Evolutionary conservation across 2,113 vertebrate genomes (phyloP), one percentile per base, ranked within the genome.

Genomic region (Labeo catla): DNA sequence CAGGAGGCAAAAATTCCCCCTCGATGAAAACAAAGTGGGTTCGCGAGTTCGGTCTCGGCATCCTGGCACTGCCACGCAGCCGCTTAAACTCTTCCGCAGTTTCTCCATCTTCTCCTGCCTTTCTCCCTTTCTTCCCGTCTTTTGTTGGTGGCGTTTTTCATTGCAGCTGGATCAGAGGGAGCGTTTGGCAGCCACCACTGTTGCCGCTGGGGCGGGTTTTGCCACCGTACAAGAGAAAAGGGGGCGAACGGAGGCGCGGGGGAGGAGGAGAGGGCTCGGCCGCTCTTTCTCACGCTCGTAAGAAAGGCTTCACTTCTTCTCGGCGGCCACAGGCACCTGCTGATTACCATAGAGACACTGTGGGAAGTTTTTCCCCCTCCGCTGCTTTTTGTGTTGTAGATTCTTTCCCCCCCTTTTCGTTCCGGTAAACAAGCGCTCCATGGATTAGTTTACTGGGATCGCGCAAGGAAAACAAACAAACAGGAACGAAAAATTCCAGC

Each of bases 271-370:
- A 61, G 90, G 92, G 92, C 88, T 89, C 94, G 91, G 93, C 91
- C 93, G 93, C 90, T 79, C 92, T 95, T 97, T 97, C 96, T 97
- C 96, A 97, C 95, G 96, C 96, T 97, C 92, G 61, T 93, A 95
- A 95, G 94, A 95, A 95, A 95, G 95, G 93, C 93, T 92, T 94
- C 93, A 93, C 93, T 95, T 95, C 95, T 95, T 95, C 95, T 95
- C 94, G 7, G 87, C 91, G 89, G 94, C 94, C 93, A 95, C 93
- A 94, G 95, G 96, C 96, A 97, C 96, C 96, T 97, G 96, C 96
- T 96, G 95, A 97, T 97, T 97, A 97, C 94, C 96, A 95, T 97
- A 96, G 94, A 94, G 93, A 94, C 94, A 93, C 94, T 94, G 94
- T 94, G 95, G 94, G 94, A 95, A 95, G 93, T 78, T 39, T 65